Conservation (phyloP, 2,113 vertebrate species). For the Oryzias javanicus region DNA sequence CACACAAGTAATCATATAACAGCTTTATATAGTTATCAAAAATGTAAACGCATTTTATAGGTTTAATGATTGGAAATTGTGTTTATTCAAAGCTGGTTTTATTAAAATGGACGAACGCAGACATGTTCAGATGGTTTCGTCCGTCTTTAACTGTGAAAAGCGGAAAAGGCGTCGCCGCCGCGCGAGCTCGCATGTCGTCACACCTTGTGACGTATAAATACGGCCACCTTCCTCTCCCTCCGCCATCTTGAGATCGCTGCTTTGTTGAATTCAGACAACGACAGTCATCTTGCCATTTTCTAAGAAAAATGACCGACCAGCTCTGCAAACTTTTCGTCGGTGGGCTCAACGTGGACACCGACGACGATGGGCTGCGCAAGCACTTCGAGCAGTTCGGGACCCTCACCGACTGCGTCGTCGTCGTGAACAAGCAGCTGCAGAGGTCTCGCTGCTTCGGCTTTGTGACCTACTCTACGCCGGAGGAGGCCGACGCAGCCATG, state of each 20-base stretch:
- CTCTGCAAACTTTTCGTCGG: conserved; percentile 97
- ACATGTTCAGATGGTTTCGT: too few species aligned
- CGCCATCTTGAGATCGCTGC: conserved; percentile 53
- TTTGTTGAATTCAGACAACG: accelerated
- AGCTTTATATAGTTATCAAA: too few species aligned
- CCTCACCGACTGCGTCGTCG: conserved; percentile 73
- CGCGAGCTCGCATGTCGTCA: conserved; percentile 17
- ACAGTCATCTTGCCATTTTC: not conserved
- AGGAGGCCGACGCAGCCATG: conserved; percentile 94
- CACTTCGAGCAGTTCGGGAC: conserved; percentile 92
- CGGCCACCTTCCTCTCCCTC: not conserved
- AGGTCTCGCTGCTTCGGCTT: conserved; percentile 92
- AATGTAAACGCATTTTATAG: too few species aligned
- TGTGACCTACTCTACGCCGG: conserved; percentile 89
- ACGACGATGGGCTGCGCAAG: conserved; percentile 89
- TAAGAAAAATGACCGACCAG: conserved; percentile 87
- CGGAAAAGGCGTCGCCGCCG: conserved; percentile 29
- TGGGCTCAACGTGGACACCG: conserved; percentile 94
- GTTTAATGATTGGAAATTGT: too few species aligned
- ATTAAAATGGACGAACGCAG: too few species aligned
- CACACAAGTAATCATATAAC: too few species aligned
- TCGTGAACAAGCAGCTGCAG: conserved; percentile 77
- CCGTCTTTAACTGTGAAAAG: not conserved
- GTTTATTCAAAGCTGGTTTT: too few species aligned
- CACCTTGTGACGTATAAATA: conserved; percentile 23